Evolutionary conservation across 2,888 invertebrate species (phyloP).

Genomic region (Cryptus armator): DNA sequence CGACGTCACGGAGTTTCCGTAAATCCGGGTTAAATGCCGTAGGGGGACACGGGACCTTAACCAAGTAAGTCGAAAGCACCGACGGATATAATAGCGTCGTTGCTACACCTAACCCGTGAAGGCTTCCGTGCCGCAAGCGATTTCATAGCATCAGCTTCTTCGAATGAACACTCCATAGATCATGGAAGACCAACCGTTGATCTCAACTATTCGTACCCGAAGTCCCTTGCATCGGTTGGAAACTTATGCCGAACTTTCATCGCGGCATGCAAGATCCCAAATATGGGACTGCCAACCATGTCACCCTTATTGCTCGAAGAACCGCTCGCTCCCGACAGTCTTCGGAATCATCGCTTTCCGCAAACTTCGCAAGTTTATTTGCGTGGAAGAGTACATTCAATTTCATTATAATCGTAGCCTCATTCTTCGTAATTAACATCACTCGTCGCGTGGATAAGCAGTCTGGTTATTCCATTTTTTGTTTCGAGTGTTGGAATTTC

Average conservation of each 20-base stretch:
- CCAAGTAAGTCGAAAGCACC: background rate
- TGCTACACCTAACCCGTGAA: background rate
- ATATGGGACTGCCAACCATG: conserved; percentile 19
- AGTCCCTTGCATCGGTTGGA: conserved; percentile 21
- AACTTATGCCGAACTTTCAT: conserved; percentile 40
- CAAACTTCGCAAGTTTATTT: background rate
- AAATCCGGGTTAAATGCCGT: conserved; percentile 66
- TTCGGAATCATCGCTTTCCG: background rate
- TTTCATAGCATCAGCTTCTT: conserved; percentile 39
- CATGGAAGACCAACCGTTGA: conserved; percentile 42
- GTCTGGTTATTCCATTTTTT: background rate
- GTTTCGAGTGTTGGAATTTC: background rate
- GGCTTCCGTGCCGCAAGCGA: conserved; percentile 31
- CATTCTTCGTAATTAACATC: background rate
- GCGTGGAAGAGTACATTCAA: background rate
- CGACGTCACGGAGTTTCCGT: conserved; percentile 61
- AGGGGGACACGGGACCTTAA: conserved; percentile 42
- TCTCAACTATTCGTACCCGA: conserved; percentile 32
- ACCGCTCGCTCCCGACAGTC: background rate
- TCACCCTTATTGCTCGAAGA: background rate
- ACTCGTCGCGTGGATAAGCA: background rate
- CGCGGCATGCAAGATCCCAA: background rate
- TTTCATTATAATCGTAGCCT: background rate
- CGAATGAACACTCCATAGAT: conserved; percentile 36
- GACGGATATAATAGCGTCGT: conserved; percentile 9